Evolutionary conservation across 2,113 vertebrate genomes (phyloP), one percentile per base, ranked within the genome.

Genomic region (Pseudolaguvia tuberculata): DNA sequence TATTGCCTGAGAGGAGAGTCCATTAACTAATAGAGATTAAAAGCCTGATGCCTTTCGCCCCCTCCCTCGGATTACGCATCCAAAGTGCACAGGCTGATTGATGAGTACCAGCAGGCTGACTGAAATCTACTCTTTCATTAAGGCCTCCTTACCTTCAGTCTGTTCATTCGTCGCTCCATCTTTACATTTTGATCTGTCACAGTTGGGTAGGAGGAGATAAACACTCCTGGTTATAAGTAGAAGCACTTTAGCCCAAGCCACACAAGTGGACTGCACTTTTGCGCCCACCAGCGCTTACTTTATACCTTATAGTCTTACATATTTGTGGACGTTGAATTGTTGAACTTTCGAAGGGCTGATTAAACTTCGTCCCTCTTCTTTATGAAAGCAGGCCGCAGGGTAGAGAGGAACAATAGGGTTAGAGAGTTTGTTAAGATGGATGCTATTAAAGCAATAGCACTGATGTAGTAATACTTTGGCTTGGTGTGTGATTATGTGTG

Each of bases 1-100:
- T 82, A 66, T 78, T 72, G 77, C 69, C 74, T 51, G 73, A 70
- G 77, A 79, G 73, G 65, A 85, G 86, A 90, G 88, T 90, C 88
- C 85, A 89, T 90, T 90, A 90, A 89, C 88, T 88, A 87, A 86
- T 86, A 88, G 85, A 91, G 89, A 90, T 91, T 90, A 90, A 91
- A 89, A 88, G 85, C 84, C 86, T 80, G 87, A 87, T 87, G 83
- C 85, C 57, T 56, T 79, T 75, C 70, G 74, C 63, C 82, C 73
- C 78, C 82, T 74, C 72, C 79, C 82, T 79, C 8, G 71, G 80
- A 86, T 84, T 86, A 86, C 85, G 86, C 87, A 85, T 87, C 87
- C 79, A 87, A 83, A 88, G 86, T 75, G 84, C 86, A 86, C 83
- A 18, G 84, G 83, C 86, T 90, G 89, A 90, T 91, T 90, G 88